Conservation (phyloP, 2,888 invertebrate genomes). For the Cheilosia scutellata region DNA sequence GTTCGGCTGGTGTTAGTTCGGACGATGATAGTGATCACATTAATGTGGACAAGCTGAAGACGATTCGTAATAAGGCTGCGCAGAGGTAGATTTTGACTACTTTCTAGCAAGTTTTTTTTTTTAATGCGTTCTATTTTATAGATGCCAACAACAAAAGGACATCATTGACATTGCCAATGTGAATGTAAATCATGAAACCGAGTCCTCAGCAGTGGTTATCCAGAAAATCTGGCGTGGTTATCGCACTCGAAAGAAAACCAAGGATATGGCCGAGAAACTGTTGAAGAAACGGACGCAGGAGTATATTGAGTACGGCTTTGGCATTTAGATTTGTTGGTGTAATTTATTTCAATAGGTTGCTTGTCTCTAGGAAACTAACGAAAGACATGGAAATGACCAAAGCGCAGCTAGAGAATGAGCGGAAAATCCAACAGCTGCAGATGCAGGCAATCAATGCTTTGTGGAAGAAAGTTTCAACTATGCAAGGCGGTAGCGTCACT, state of each 20-base stretch:
- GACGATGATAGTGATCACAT: constrained; percentile 88
- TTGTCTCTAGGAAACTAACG: constrained; percentile 88
- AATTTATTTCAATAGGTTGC: constrained; percentile 51
- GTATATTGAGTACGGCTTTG: constrained; percentile 90
- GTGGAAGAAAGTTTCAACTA: constrained; percentile 93
- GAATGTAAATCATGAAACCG: constrained; percentile 80
- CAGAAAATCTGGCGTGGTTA: constrained; percentile 95
- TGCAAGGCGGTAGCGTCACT: constrained; percentile 83
- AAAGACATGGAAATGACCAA: constrained; percentile 94
- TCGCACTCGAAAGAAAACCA: constrained; percentile 88
- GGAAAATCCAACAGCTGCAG: constrained; percentile 93
- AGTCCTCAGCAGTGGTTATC: constrained; percentile 90
- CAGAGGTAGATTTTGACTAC: constrained; percentile 81
- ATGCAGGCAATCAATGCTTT: constrained; percentile 96
- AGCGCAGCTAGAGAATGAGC: constrained; percentile 92
- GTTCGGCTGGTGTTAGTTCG: constrained; percentile 83
- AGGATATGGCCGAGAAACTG: constrained; percentile 87
- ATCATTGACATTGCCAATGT: constrained; percentile 78
- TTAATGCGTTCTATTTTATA: constrained; percentile 16
- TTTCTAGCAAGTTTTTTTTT: background rate
- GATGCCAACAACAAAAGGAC: constrained; percentile 80
- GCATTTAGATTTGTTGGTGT: background rate
- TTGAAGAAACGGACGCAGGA: constrained; percentile 92
- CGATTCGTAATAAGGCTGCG: constrained; percentile 87
- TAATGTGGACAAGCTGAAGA: constrained; percentile 88